Base-by-base conservation (phyloP, 2,113 vertebrate genomes). In the Dinomys branickii region DNA sequence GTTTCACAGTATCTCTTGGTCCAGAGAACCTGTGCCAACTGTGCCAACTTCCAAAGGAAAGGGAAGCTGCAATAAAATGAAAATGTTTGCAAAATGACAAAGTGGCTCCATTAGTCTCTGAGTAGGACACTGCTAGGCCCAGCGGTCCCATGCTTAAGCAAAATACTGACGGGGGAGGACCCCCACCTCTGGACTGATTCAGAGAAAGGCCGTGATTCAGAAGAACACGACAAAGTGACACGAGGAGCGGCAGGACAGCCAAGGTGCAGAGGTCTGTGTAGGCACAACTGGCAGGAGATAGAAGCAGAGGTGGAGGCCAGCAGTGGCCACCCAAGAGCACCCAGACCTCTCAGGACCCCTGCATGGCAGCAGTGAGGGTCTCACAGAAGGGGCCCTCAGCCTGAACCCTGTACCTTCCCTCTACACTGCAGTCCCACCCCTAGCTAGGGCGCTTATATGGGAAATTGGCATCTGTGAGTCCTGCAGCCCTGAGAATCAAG, bases 1-100 rank as follows among this genome's bases (percentile, higher is more conserved):
- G 33, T 85, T 58, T 73, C 7, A 52, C 5, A 30, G 0, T 47
- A 71, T 82, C 63, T 96, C 77, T 52, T 88, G 52, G 26, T 65
- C 52, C 50, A 69, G 52, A 92, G 44, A 38, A 85, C 22, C 5
- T 81, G 12, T 47, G 47, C 75, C 85, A 90, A 63, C 5, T 81
- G 12, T 47, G 47, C 75, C 85, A 90, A 63, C 30, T 96, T 94
- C 54, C 83, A 91, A 92, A 94, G 54, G 89, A 77, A 88, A 93
- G 75, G 35, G 58, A 54, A 90, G 47, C 28, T 71, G 33, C 20
- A 85, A 85, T 47, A 52, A 71, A 82, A 71, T 41, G 38, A 88
- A 94, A 94, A 50, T 11, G 30, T 28, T 88, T 73, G 14, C 89
- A 9, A 67, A 33, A 38, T 91, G 3, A 90, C 90, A 81, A 86